Evolutionary conservation across 1,140 invertebrate genomes (phyloP), one percentile per base, ranked within the genome.

Genomic region (Drosophila ironensis): DNA sequence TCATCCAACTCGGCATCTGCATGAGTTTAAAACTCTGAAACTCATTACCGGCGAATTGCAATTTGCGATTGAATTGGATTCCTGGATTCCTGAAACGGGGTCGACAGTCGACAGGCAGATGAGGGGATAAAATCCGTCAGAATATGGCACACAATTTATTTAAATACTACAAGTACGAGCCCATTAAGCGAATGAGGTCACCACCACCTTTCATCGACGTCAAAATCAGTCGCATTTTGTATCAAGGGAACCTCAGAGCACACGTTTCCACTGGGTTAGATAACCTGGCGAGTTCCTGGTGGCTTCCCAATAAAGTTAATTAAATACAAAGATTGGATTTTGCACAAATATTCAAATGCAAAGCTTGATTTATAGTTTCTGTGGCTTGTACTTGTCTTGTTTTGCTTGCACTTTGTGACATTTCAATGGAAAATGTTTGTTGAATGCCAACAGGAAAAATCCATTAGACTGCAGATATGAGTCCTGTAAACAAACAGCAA

Each of bases 21-120:
- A n/a, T n/a, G 27, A n/a, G 11, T 28, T n/a, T n/a, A 1, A 2
- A 47, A 56, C 35, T 45, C 22, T 30, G 38, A 38, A 50, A 28
- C 37, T 59, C 64, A 69, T 69, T 69, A 69, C 37, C 44, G 44
- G 28, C 37, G 25, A 44, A 41, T 8, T 46, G 41, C 50, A 63
- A 35, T 51, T 51, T 44, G 41, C 24, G 40, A 67, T 61, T 56
- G 38, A 17, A 37, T 33, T 37, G 38, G 22, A 25, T n/a, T n/a
- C 28, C 30, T 45, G 24, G 27, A 30, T 4, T 17, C 24, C 20
- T 8, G 17, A 45, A 46, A 7, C 28, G 16, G 52, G 52, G 52
- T 19, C 35, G 25, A 24, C 19, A 28, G 22, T 27, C 12, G n/a
- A 22, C 19, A 19, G 33, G 14, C n/a, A 12, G n/a, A 2, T 8